Base-by-base conservation (phyloP, 2,113 vertebrate species). In the Psephotus haematonotus region DNA sequence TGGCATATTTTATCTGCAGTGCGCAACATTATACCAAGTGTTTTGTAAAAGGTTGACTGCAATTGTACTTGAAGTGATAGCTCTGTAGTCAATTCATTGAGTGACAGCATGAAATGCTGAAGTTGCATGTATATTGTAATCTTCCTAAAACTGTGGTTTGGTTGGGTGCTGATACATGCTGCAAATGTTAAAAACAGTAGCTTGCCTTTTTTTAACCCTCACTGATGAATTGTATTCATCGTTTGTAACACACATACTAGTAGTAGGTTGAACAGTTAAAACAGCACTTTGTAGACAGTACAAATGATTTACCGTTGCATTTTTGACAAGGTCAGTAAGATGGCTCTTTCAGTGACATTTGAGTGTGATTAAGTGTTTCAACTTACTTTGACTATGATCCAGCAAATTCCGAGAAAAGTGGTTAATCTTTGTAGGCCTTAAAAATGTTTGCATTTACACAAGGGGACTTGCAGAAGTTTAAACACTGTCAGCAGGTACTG, bases 21-120 rank as follows among this genome's bases (percentile, higher is more conserved):
- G 28, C 5, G 1, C 13, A 33, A 28, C 2, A 2, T 60, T 43
- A 24, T 55, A 11, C 7, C 31, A 3, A 35, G 7, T 37, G 5
- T n/a, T 86, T 83, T 69, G 47, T 31, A 57, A 62, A 13, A 70
- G 41, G 10, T 22, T 85, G 49, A 8, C 47, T 76, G 70, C 27
- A 57, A 10, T 60, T 1, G 0, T 50, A 17, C 6, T 10, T 37
- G 0, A 82, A 52, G 24, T 33, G 22, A 24, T 67, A n/a, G 31
- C 35, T 84, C 23, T 63, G 1, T 15, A 60, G 23, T 70, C 31
- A 25, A 4, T 25, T 65, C 17, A 16, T 3, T 28, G 49, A 63
- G 27, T 28, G 63, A 41, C 55, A 50, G 22, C 2, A 11, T 5
- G 10, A 62, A 70, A 65, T n/a, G 35, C 2, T 0, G 33, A 6